Evolutionary conservation across 1,140 invertebrate species (phyloP).

Genomic region (Aphis gossypii): DNA sequence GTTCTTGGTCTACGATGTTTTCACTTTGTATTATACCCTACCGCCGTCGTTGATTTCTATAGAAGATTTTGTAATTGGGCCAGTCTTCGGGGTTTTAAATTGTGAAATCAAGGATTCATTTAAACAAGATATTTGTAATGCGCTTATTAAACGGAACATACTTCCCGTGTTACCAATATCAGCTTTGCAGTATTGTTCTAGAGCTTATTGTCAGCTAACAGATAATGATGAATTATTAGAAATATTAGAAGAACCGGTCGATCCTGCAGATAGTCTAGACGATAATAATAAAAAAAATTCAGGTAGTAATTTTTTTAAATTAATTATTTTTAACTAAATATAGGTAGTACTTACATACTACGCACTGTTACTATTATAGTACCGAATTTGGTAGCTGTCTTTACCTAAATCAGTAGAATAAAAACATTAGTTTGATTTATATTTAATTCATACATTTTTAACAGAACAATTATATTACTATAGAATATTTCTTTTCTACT

Average conservation of each 20-base stretch:
- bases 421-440: background rate
- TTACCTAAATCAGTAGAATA: background rate
- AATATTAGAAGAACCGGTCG: background rate
- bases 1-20: constrained; percentile 6
- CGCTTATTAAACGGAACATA: constrained; percentile 12
- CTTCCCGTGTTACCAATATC: background rate
- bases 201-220: background rate
- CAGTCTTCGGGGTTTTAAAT: background rate
- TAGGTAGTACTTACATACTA: too few relatives aligned
- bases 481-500: too few relatives aligned
- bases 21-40: background rate
- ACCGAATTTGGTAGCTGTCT: background rate
- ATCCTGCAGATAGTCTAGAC: background rate
- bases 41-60: background rate
- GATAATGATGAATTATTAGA: constrained; percentile 20
- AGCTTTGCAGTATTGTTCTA: constrained; percentile 12
- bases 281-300: too few relatives aligned
- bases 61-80: background rate
- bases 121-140: background rate
- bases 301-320: background rate
- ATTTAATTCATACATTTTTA: too few relatives aligned
- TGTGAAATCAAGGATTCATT: background rate
- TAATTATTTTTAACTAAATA: background rate
- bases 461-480: too few relatives aligned
- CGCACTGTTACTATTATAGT: too few relatives aligned